Percentiles rank a stretch among this genome's conserved stretches.
Evolutionary conservation across 1,140 invertebrate genomes (phyloP).

Genomic region (Wasmannia auropunctata): DNA sequence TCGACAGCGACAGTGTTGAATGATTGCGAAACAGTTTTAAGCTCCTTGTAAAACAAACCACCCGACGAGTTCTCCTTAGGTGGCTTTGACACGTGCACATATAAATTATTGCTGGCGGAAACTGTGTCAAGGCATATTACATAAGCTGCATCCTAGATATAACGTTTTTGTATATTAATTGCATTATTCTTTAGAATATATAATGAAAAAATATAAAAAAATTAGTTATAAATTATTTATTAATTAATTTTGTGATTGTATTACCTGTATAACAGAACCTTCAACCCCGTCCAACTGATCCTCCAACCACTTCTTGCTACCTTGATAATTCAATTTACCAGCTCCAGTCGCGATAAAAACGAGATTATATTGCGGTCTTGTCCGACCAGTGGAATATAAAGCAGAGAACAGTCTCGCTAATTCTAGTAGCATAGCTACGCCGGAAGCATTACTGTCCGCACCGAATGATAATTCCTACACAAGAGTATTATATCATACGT

Average conservation of each 20-base stretch:
- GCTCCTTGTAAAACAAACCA: conserved; percentile 89
- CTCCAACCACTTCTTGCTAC: conserved; percentile 98
- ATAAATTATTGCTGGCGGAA: conserved; percentile 87
- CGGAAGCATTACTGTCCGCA: conserved; percentile 97
- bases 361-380: conserved; percentile 94
- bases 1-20: conserved; percentile 87
- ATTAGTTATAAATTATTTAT: not conserved
- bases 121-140: conserved; percentile 96
- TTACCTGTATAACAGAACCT: conserved; percentile 90
- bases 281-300: conserved; percentile 94
- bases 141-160: conserved; percentile 94
- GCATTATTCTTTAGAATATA: not conserved
- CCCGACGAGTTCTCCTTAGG: conserved; percentile 94
- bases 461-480: conserved; percentile 93
- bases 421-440: conserved; percentile 95
- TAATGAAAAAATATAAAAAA: not conserved
- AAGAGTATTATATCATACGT: conserved; percentile 58
- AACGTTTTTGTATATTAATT: conserved; percentile 60
- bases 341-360: conserved; percentile 96
- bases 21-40: conserved; percentile 87
- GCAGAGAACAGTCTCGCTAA: conserved; percentile 95
- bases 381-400: conserved; percentile 93
- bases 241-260: conserved; percentile 23
- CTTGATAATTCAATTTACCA: conserved; percentile 98
- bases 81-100: conserved; percentile 98